Percentiles rank a stretch among this genome's conserved stretches.
These are phyloP conservation scores for Eciton burchellii DNA, from an alignment of 1,140 invertebrate species.

Conservation along the genomic window DNA sequence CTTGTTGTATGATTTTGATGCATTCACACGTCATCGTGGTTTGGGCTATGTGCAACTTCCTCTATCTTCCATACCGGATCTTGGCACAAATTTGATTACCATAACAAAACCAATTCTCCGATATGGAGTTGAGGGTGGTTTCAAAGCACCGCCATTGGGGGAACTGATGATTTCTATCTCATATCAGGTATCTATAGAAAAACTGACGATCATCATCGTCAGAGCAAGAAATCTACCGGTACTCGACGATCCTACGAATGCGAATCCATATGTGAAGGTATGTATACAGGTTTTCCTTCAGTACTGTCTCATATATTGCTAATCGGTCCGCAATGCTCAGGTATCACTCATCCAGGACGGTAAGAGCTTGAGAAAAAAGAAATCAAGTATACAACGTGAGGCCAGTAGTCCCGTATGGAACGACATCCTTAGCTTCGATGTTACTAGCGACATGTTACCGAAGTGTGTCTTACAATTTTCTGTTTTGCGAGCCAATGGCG, in stretches of 20 bases:
- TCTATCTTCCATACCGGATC: slow-evolving; percentile 83
- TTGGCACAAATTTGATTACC: slow-evolving; percentile 75
- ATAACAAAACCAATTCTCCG: slow-evolving; percentile 76
- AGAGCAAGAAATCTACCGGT: slow-evolving; percentile 91
- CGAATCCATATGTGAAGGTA: slow-evolving; percentile 94
- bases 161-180: slow-evolving; percentile 94
- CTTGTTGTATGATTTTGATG: slow-evolving; percentile 89
- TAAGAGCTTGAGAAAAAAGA: slow-evolving; percentile 94
- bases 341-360: slow-evolving; percentile 91
- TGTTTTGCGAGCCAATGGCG: slow-evolving; percentile 86
- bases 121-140: slow-evolving; percentile 74
- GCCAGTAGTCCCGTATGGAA: slow-evolving; percentile 94
- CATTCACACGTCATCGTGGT: slow-evolving; percentile 88
- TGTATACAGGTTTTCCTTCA: neutral
- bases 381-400: slow-evolving; percentile 94
- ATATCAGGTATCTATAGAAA: slow-evolving; percentile 92
- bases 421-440: slow-evolving; percentile 94
- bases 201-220: slow-evolving; percentile 92
- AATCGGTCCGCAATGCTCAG: slow-evolving; percentile 56
- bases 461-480: slow-evolving; percentile 86
- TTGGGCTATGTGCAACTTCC: slow-evolving; percentile 86
- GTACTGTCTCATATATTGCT: neutral
- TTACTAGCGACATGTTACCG: slow-evolving; percentile 87
- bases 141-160: slow-evolving; percentile 86
- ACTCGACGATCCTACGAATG: slow-evolving; percentile 86